Evolutionary conservation across 2,113 vertebrate genomes (phyloP).

Genomic region (Rhinogobius similis): DNA sequence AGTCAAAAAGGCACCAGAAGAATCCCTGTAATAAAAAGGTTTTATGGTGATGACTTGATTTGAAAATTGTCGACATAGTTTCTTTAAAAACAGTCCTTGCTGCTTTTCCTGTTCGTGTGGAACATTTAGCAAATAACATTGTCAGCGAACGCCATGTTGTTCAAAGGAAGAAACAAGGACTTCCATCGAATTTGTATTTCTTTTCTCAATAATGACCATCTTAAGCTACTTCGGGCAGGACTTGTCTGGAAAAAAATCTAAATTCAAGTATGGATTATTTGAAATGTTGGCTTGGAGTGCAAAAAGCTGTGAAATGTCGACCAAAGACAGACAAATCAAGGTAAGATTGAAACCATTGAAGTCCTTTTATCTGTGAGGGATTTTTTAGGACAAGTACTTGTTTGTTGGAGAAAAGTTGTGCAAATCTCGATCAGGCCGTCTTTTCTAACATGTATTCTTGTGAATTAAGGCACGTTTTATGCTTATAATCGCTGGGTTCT

Average conservation of each 20-base stretch:
- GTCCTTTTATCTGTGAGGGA: neutral
- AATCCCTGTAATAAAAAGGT: constrained; percentile 55
- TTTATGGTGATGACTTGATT: constrained; percentile 9
- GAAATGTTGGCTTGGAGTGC: neutral
- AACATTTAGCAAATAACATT: neutral
- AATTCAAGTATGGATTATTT: too few relatives aligned
- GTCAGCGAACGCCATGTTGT: neutral
- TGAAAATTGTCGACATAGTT: neutral
- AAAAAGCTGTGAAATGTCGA: constrained; percentile 8
- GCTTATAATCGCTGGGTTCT: too few relatives aligned
- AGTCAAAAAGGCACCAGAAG: constrained; percentile 56
- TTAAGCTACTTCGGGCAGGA: too few relatives aligned
- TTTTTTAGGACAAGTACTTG: too few relatives aligned
- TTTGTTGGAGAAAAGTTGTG: too few relatives aligned
- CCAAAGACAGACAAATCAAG: constrained; percentile 44
- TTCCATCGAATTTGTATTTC: too few relatives aligned
- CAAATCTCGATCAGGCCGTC: too few relatives aligned
- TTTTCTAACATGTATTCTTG: too few relatives aligned
- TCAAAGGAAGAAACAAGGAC: neutral
- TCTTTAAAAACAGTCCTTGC: constrained; percentile 4
- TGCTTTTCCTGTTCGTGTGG: neutral
- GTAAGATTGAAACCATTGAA: neutral
- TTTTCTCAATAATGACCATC: too few relatives aligned
- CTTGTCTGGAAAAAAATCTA: constrained; percentile 20
- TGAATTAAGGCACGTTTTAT: too few relatives aligned